Evolutionary conservation across 2,888 invertebrate genomes (phyloP), one percentile per base, ranked within the genome.

Genomic region (Dermolepida albohirtum): DNA sequence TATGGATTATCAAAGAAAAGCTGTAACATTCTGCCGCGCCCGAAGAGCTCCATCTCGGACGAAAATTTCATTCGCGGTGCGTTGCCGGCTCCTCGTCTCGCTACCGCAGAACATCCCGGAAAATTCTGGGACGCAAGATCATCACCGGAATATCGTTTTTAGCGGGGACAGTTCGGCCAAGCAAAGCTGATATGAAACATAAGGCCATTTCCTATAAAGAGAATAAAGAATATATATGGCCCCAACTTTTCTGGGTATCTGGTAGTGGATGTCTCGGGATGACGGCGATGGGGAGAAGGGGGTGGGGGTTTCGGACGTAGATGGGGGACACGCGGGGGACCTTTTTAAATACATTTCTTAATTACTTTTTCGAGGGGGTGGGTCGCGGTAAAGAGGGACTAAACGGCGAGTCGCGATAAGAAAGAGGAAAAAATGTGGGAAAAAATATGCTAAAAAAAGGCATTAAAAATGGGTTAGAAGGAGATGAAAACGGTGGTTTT

Each of bases 1-100:
- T 82, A 82, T 81, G 82, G 82, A 82, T 82, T 82, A 82, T 81
- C 80, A 81, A 78, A 79, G 72, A 34, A 10, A 51, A 43, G 57
- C 57, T 43, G 57, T 57, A 57, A 57, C 43, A 41, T 22, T 43
- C n/a, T 41, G 22, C 22, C 22, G 22, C 34, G 34, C 34, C 34
- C 10, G 34, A 34, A 34, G 34, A 34, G 10, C 47, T 43, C 34
- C 65, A 75, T 74, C 75, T 73, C 68, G 59, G 57, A 55, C 27
- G 44, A 22, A 59, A 66, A 68, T 69, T 55, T 75, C 75, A 75
- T 72, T 54, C 62, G 62, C 72, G 12, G 64, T 7, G 6, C 29
- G 27, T 39, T 8, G 16, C 17, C 14, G 2, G 14, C 16, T 14
- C 8, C 8, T 47, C 47, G 14, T 14, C 47, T 47, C 5, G 8